Base-by-base conservation (phyloP, 2,113 vertebrate genomes). In the Etia nguti region DNA sequence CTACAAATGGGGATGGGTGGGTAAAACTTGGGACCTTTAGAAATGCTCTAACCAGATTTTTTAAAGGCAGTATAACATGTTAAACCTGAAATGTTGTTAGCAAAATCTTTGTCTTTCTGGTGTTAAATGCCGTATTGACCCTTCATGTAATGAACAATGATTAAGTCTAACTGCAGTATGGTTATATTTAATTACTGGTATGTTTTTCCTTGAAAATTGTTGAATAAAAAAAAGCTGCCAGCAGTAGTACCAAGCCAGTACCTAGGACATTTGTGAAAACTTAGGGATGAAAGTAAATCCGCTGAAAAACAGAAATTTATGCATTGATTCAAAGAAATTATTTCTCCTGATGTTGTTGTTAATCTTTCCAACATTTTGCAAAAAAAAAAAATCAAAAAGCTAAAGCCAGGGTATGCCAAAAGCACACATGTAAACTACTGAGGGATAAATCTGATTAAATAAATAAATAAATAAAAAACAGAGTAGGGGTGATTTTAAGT, bases 61-160 rank as follows among this genome's bases (percentile, higher is more conserved):
- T 46, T 75, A 29, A 50, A 31, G 6, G 26, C 41, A 73, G 3
- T 26, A 4, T 77, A n/a, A 9, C 26, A 52, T 50, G 16, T n/a
- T 34, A 31, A 31, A 50, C 31, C 6, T 77, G 0, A 34, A 77
- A 31, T 52, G 6, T 5, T 77, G 26, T 8, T 52, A 18, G 0
- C 0, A 31, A 52, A 77, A 77, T 4, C 16, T 10, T 2, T 31
- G 3, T 46, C 22, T 29, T 34, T 31, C 16, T 50, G 13, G 6
- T 57, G 22, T 57, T 11, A 50, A 81, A 62, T 31, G 24, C 6
- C 48, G 26, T 16, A 12, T 60, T n/a, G 4, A 16, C 16, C 8
- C 38, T 15, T 31, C 0, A 6, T 3, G 3, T 46, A 77, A 50
- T 24, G 22, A 77, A 31, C 1, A 0, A 11, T 73, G 3, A 50